Evolutionary conservation across 2,888 invertebrate genomes (phyloP).

Genomic region (Lordiphosa andalusiaca): DNA sequence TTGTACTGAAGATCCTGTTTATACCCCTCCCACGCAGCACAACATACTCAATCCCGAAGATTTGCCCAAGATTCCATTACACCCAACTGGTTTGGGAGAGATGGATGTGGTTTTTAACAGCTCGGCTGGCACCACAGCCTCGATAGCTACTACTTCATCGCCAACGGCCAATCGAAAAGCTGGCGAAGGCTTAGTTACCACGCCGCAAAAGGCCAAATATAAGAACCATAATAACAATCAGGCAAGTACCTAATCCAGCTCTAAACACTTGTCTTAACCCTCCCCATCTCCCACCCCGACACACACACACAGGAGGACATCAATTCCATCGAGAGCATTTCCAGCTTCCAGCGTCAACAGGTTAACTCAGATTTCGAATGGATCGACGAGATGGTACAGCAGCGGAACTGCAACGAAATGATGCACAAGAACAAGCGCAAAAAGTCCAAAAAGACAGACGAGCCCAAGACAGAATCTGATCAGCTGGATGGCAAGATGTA

Average conservation of each 20-base stretch:
- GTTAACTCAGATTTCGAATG: slow-evolving; percentile 62
- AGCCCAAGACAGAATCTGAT: slow-evolving; percentile 52
- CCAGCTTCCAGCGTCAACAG: slow-evolving; percentile 43
- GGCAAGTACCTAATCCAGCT: slow-evolving; percentile 30
- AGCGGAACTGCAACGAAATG: slow-evolving; percentile 57
- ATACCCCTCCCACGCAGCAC: slow-evolving; percentile 28
- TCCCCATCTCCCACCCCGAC: background rate
- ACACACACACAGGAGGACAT: slow-evolving; percentile 68
- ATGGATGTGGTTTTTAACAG: slow-evolving; percentile 57
- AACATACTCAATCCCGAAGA: slow-evolving; percentile 41
- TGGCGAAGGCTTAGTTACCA: slow-evolving; percentile 10
- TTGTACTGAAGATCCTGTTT: background rate
- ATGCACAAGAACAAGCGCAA: slow-evolving; percentile 68
- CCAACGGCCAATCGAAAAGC: slow-evolving; percentile 43
- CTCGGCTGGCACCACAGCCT: slow-evolving; percentile 67
- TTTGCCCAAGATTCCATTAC: slow-evolving; percentile 56
- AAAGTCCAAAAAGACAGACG: slow-evolving; percentile 64
- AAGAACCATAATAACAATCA: slow-evolving; percentile 74
- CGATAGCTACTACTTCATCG: slow-evolving; percentile 59
- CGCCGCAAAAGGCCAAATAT: slow-evolving; percentile 55
- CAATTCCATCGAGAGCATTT: slow-evolving; percentile 78
- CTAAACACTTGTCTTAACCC: background rate
- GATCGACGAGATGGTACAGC: slow-evolving; percentile 60
- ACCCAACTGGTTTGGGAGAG: slow-evolving; percentile 25
- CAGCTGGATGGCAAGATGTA: slow-evolving; percentile 65